Percentiles rank a stretch among this genome's conserved stretches.
Conservation (phyloP, 2,888 invertebrate genomes). For the Quadroppia sp. region DNA sequence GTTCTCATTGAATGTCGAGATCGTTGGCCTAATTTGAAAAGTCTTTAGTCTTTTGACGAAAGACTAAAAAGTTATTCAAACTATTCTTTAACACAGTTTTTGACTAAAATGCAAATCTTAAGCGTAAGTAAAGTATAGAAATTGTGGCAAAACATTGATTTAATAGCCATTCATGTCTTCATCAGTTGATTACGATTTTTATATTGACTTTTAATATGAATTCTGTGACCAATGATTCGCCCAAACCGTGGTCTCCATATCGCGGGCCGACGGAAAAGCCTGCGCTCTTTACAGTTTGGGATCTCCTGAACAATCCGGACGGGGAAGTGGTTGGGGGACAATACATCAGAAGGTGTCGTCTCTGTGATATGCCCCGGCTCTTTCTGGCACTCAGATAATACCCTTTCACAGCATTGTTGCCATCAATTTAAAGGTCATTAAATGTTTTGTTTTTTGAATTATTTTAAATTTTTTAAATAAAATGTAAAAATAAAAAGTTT, state of each 20-base stretch:
- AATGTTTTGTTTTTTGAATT: no score
- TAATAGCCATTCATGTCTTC: background rate
- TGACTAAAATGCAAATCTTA: background rate
- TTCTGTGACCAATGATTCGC: background rate
- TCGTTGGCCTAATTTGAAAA: constrained; percentile 20
- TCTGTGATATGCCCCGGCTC: constrained; percentile 42
- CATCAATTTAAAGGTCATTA: no score
- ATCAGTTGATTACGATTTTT: background rate
- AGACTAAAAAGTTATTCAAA: background rate
- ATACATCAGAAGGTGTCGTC: constrained; percentile 35
- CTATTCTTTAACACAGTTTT: background rate
- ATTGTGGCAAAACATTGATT: no score
- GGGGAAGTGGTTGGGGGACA: constrained; percentile 41
- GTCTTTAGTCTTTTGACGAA: background rate
- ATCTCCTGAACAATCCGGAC: constrained; percentile 31
- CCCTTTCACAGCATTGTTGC: background rate
- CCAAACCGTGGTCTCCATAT: constrained; percentile 41
- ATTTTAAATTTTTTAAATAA: no score
- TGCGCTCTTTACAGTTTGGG: constrained; percentile 35
- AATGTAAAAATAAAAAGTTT: no score
- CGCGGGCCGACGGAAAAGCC: constrained; percentile 36
- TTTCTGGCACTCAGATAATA: constrained; percentile 32
- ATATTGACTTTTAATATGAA: background rate
- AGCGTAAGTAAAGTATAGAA: constrained; percentile 4
- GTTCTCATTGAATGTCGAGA: constrained; percentile 17